Conservation (phyloP, 2,797 vertebrate species). For the Hydrophis major region DNA sequence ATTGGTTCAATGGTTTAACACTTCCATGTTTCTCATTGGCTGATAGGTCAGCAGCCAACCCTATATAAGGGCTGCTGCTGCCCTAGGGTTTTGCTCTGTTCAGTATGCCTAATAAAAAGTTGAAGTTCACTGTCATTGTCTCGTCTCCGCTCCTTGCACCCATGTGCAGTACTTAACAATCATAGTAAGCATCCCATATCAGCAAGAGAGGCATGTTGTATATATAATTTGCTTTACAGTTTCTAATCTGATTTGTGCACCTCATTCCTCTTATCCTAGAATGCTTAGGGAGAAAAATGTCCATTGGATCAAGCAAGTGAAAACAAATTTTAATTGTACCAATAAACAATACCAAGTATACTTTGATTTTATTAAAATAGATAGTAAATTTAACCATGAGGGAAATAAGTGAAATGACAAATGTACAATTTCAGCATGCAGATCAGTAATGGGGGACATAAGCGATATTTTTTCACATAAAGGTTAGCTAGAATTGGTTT, state of each 20-base stretch:
- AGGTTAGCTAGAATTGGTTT: neutral
- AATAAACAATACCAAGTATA: neutral
- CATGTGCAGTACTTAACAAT: too few species aligned
- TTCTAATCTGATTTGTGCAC: neutral
- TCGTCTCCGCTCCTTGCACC: too few species aligned
- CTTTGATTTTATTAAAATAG: neutral
- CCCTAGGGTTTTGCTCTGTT: too few species aligned
- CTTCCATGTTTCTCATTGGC: too few species aligned
- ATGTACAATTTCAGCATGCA: neutral
- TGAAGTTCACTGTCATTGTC: too few species aligned
- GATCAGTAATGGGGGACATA: neutral
- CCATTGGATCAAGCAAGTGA: neutral
- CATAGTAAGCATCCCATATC: neutral
- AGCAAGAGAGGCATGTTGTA: neutral
- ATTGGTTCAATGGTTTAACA: too few species aligned
- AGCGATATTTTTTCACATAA: neutral
- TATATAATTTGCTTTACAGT: neutral
- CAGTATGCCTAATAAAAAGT: too few species aligned
- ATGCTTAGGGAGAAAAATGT: neutral
- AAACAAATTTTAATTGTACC: neutral
- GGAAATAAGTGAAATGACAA: neutral
- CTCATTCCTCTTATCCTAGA: neutral
- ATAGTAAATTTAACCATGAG: neutral
- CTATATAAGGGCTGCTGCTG: too few species aligned
- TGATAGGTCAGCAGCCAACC: too few species aligned